Evolutionary conservation across 2,888 invertebrate species (phyloP), one percentile per base, ranked within the genome.

Genomic region (Eupithecia subfuscata): DNA sequence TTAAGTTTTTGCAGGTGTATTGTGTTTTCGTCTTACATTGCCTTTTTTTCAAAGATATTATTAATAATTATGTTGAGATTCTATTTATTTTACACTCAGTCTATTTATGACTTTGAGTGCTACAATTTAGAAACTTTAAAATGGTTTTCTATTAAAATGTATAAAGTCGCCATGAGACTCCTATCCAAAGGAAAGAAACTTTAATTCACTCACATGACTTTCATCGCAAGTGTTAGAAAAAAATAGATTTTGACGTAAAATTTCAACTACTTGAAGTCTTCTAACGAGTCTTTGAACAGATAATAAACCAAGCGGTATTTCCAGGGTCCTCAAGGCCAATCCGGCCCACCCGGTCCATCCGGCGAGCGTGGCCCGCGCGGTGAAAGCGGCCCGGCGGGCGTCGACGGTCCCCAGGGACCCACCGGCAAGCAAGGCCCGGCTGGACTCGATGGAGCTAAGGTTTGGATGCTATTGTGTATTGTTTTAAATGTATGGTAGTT

Each of bases 401-500:
- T 96, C 1, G 97, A 97, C 84, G 98, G 98, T 0, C 96, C 96
- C 16, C 95, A 96, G 89, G 98, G 98, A 12, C 95, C 96, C 69
- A 91, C 97, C 79, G 98, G 98, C 56, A 97, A 97, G 89, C 94
- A 96, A 71, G 98, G 98, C 2, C 96, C 96, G 6, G 95, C 96
- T 40, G 98, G 98, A 0, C 85, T 96, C 4, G 97, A 97, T 84
- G 98, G 98, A 6, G 85, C 91, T 0, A 97, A 97, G 68, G 68
- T 68, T 60, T 5, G 60, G 37, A 37, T 7, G 5, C 5, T 2
- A 7, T 60, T 60, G 25, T 25, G 25, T 16, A n/a, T 56, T 56
- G 9, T 56, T 11, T 25, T 0, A 56, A 4, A 0, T 22, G 3
- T 12, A 0, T 56, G 56, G 11, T 22, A 52, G 11, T 56, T 22